These are phyloP conservation scores for Ciconia stormi DNA, from an alignment of 2,113 vertebrate genomes.

Conservation along the genomic window DNA sequence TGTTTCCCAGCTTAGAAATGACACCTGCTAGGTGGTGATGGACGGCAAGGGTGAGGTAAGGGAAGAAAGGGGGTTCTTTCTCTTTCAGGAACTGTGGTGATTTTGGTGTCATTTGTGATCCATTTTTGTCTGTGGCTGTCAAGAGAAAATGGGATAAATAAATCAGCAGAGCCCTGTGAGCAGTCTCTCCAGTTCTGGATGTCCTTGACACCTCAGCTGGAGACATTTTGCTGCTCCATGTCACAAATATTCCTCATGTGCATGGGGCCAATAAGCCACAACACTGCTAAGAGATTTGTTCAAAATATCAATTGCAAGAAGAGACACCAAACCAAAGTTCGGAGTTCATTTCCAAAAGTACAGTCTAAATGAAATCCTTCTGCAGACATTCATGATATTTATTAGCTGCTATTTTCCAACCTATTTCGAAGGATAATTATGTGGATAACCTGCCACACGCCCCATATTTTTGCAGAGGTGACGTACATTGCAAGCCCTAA, in stretches of 20 bases:
- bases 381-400: not conserved
- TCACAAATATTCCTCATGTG: slow-evolving; percentile 20
- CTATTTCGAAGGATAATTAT: not conserved
- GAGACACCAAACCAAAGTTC: not conserved
- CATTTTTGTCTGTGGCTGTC: not conserved
- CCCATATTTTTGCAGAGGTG: not conserved
- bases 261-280: not conserved
- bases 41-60: not conserved
- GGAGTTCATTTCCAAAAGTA: not conserved
- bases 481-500: not conserved
- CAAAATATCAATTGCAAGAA: not conserved
- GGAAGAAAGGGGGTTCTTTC: not conserved
- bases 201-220: slow-evolving; percentile 2
- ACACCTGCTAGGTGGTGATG: not conserved
- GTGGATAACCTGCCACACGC: not conserved
- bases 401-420: slow-evolving; percentile 11
- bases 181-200: not conserved
- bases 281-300: not conserved
- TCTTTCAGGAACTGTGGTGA: not conserved
- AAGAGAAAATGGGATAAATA: not conserved
- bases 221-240: not conserved
- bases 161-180: not conserved
- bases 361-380: slow-evolving; percentile 15
- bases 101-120: not conserved
- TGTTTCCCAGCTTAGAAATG: not conserved